These are phyloP conservation scores for Acrossocheilus fasciatus DNA, from an alignment of 2,797 vertebrate genomes.

Conservation along the genomic window DNA sequence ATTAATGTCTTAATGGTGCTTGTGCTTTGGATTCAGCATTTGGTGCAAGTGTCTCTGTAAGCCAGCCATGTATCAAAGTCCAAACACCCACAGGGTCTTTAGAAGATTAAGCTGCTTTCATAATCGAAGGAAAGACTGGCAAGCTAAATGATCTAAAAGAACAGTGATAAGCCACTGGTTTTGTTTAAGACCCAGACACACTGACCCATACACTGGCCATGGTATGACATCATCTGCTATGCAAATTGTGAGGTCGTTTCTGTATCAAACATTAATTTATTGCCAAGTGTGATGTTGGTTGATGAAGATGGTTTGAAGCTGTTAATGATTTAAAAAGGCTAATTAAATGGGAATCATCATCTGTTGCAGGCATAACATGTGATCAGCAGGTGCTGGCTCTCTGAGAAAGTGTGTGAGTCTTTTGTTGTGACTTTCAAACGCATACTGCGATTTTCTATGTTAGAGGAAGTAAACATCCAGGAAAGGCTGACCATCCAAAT, in stretches of 20 bases:
- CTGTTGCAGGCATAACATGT: not conserved
- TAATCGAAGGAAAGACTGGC: not conserved
- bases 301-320: not conserved
- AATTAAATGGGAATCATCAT: not conserved
- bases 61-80: constrained; percentile 27
- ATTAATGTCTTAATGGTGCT: constrained; percentile 57
- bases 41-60: constrained; percentile 22
- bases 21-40: constrained; percentile 63
- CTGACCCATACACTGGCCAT: not conserved
- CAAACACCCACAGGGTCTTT: constrained; percentile 19
- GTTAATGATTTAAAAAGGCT: not conserved
- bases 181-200: constrained; percentile 35
- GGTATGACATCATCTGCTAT: constrained; percentile 44
- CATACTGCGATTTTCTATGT: not conserved
- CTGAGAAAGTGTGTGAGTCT: not conserved
- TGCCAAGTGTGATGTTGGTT: not conserved
- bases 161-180: constrained; percentile 4
- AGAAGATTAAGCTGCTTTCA: constrained; percentile 32
- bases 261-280: not conserved
- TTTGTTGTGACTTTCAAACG: not conserved
- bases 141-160: constrained; percentile 15
- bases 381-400: constrained; percentile 5
- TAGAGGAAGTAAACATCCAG: not conserved
- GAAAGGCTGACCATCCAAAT: not conserved
- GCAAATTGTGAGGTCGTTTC: not conserved